These are phyloP conservation scores for Threskiornis aethiopicus DNA, from an alignment of 2,797 vertebrate genomes.

Conservation along the genomic window DNA sequence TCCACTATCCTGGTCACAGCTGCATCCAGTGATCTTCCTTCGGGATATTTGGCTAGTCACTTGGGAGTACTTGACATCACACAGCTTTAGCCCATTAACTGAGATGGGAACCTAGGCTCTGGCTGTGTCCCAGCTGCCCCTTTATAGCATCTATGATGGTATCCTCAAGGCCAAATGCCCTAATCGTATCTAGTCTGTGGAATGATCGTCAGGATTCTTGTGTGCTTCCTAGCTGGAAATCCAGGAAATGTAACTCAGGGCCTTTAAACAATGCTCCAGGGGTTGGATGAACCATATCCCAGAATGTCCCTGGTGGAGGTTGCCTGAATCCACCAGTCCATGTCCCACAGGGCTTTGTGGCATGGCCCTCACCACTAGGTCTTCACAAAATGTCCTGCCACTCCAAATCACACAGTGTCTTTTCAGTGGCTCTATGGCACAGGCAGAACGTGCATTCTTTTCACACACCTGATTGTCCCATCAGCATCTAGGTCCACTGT, in stretches of 20 bases:
- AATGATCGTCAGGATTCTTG: background rate
- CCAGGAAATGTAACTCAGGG: background rate
- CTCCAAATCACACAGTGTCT: background rate
- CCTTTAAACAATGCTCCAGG: background rate
- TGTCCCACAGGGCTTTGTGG: background rate
- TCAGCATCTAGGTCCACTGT: background rate
- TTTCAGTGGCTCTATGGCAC: background rate
- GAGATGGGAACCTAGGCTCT: background rate
- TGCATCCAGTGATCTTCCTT: background rate
- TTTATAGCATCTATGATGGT: background rate
- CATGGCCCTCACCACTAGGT: background rate
- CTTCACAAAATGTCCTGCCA: background rate
- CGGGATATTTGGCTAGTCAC: background rate
- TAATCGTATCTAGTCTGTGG: background rate
- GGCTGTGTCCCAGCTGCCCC: background rate
- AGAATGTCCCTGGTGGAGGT: background rate
- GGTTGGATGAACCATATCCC: background rate
- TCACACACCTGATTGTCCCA: background rate
- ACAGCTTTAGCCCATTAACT: background rate
- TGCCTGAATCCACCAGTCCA: background rate
- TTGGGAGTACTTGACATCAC: background rate
- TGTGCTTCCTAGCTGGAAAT: background rate
- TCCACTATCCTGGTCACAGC: background rate
- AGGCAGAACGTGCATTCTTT: background rate
- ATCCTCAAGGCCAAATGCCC: background rate